These are phyloP conservation scores for Trichonephila clavata DNA, from an alignment of 1,140 invertebrate species.

Conservation along the genomic window DNA sequence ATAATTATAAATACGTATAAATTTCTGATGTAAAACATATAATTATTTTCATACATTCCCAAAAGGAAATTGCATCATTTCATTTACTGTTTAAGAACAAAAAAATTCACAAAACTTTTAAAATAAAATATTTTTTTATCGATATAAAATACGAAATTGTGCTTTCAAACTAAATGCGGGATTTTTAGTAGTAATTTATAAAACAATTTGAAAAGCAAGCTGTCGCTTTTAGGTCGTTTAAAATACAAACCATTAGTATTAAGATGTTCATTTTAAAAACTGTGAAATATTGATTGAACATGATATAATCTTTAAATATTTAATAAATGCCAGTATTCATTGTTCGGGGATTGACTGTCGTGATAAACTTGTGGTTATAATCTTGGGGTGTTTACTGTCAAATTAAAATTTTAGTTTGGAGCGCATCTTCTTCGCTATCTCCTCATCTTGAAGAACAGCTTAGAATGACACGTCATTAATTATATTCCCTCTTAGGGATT, in stretches of 20 bases:
- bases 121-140: too few species aligned
- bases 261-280: not conserved
- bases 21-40: too few species aligned
- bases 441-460: not conserved
- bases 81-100: too few species aligned
- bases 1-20: too few species aligned
- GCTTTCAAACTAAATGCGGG: too few species aligned
- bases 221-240: too few species aligned
- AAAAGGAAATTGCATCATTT: too few species aligned
- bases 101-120: too few species aligned
- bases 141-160: too few species aligned
- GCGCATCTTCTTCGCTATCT: not conserved
- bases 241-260: not conserved
- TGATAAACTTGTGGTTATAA: constrained; percentile 12
- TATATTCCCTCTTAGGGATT: not conserved
- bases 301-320: not conserved
- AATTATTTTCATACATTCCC: too few species aligned
- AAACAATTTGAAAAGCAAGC: too few species aligned
- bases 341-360: not conserved
- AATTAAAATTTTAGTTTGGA: not conserved
- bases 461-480: constrained; percentile 7
- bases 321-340: not conserved
- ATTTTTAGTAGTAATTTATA: too few species aligned
- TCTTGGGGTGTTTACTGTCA: not conserved
- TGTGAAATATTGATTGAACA: not conserved